These are phyloP conservation scores for Poecilia picta DNA, from an alignment of 2,797 vertebrate genomes.

Conservation along the genomic window DNA sequence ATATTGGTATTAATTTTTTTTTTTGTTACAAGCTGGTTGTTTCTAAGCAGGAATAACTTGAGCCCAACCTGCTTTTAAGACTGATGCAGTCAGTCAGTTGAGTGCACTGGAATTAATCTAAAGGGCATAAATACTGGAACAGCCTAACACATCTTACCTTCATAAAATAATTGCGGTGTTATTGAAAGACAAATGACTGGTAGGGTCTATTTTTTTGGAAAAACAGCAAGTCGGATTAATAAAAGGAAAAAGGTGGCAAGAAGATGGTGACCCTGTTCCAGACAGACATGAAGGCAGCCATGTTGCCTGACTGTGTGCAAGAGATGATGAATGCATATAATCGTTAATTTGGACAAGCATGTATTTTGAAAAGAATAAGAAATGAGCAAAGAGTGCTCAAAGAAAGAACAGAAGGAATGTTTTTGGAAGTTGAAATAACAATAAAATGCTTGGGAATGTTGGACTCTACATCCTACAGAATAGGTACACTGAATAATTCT, in stretches of 20 bases:
- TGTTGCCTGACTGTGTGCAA: constrained; percentile 29
- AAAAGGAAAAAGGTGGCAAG: background rate
- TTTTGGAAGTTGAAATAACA: constrained; percentile 6
- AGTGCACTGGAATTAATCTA: constrained; percentile 46
- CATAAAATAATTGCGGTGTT: constrained; percentile 16
- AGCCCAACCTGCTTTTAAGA: constrained; percentile 21
- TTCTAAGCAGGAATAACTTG: constrained; percentile 33
- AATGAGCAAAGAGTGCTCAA: constrained; percentile 18
- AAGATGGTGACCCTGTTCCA: constrained; percentile 19
- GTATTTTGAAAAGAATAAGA: constrained; percentile 36
- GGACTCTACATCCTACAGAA: constrained; percentile 7
- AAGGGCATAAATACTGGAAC: constrained; percentile 47
- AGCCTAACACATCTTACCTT: constrained; percentile 24
- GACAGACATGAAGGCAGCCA: constrained; percentile 41
- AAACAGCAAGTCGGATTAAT: background rate
- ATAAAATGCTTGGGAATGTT: constrained; percentile 2
- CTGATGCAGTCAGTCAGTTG: background rate
- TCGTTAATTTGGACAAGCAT: constrained; percentile 31
- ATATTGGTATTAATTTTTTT: constrained; percentile 20
- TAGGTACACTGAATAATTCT: constrained; percentile 38
- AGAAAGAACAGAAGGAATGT: constrained; percentile 13
- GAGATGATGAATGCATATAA: constrained; percentile 20
- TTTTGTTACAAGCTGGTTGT: constrained; percentile 29
- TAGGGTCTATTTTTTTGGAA: background rate
- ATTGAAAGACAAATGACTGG: background rate